These are phyloP conservation scores for Portevinia maculata DNA, from an alignment of 2,888 invertebrate species.

Conservation along the genomic window DNA sequence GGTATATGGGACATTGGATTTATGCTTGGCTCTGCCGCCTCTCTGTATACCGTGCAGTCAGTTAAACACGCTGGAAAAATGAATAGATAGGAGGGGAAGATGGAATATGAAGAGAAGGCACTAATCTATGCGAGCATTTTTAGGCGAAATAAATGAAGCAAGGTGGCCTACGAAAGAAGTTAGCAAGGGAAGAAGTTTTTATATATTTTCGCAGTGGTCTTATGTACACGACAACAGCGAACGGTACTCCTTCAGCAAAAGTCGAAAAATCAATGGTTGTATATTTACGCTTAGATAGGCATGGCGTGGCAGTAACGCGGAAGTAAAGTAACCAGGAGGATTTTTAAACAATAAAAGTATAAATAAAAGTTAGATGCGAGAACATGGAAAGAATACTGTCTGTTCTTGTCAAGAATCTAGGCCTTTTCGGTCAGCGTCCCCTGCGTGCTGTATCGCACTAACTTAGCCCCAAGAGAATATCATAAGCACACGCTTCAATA, in stretches of 20 bases:
- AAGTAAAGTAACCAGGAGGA: not conserved
- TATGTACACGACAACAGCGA: too few species aligned
- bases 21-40: slow-evolving; percentile 41
- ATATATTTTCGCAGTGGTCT: too few species aligned
- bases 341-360: not conserved
- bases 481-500: not conserved
- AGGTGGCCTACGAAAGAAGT: not conserved
- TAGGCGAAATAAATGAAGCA: slow-evolving; percentile 43
- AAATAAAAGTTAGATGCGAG: too few species aligned
- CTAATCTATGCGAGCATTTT: slow-evolving; percentile 57
- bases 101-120: slow-evolving; percentile 49
- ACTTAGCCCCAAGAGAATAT: not conserved
- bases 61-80: slow-evolving; percentile 16
- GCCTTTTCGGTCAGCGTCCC: slow-evolving; percentile 1
- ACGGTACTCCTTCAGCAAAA: too few species aligned
- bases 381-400: not conserved
- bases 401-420: slow-evolving; percentile 6
- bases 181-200: too few species aligned
- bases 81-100: not conserved
- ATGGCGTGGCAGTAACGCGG: not conserved
- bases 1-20: slow-evolving; percentile 76
- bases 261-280: too few species aligned
- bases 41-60: slow-evolving; percentile 34
- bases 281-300: too few species aligned
- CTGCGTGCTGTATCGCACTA: slow-evolving; percentile 1